phyloP scores from a whole-genome alignment of 2,113 vertebrate genomes.

The Xenopus tropicalis region UCB_Xtro_10.0 CM004446.2:106213001-106213500 shows the following conservation, averaged over 20 bases:
- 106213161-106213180: too few species aligned
- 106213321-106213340: constrained; percentile 45
- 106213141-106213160: too few species aligned
- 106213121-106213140: too few species aligned
- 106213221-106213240: constrained; percentile 7
- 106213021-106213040: too few species aligned
- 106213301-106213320: constrained; percentile 37
- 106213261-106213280: constrained; percentile 24
- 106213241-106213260: neutral
- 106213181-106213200: too few species aligned
- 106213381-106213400: constrained; percentile 44
- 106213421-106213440: constrained; percentile 39
- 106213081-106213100: too few species aligned
- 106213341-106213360: constrained; percentile 38
- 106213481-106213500: constrained; percentile 26
- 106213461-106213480: constrained; percentile 37
- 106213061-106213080: too few species aligned
- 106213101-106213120: too few species aligned
- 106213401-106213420: constrained; percentile 40
- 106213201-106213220: neutral
- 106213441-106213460: constrained; percentile 42
- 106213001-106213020: too few species aligned
- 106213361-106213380: constrained; percentile 43
- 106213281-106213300: constrained; percentile 30
- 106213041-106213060: too few species aligned